Conservation (phyloP, 2,888 invertebrate genomes). For the Agonopterix arenella region DNA sequence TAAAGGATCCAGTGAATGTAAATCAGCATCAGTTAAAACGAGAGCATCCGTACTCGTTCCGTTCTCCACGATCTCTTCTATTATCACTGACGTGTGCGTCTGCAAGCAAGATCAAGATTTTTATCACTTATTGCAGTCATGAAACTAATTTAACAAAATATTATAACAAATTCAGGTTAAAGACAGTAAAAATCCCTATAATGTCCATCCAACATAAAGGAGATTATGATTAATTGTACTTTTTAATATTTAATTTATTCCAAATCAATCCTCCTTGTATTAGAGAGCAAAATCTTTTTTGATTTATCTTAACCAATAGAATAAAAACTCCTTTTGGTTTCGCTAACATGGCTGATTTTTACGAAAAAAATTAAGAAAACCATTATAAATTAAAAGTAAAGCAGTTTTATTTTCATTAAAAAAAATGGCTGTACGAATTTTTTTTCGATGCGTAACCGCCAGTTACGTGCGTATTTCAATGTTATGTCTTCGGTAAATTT, state of each 20-base stretch:
- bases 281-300: no score
- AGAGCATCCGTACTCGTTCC: slow-evolving; percentile 85
- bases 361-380: no score
- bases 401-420: no score
- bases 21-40: slow-evolving; percentile 80
- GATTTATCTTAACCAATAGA: no score
- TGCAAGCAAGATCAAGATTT: slow-evolving; percentile 16
- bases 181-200: neutral
- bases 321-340: no score
- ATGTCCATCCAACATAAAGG: slow-evolving; percentile 4
- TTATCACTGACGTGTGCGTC: slow-evolving; percentile 56
- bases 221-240: slow-evolving; percentile 1
- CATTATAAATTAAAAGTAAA: no score
- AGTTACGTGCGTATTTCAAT: no score
- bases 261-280: no score
- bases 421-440: no score
- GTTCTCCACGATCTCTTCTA: slow-evolving; percentile 74
- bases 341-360: no score
- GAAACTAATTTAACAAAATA: neutral
- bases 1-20: slow-evolving; percentile 86
- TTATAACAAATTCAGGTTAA: neutral
- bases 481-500: no score
- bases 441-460: no score
- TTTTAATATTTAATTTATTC: neutral
- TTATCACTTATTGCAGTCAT: neutral